These are phyloP conservation scores for Oasisia sp. DNA, from an alignment of 2,888 invertebrate genomes.

Conservation along the genomic window DNA sequence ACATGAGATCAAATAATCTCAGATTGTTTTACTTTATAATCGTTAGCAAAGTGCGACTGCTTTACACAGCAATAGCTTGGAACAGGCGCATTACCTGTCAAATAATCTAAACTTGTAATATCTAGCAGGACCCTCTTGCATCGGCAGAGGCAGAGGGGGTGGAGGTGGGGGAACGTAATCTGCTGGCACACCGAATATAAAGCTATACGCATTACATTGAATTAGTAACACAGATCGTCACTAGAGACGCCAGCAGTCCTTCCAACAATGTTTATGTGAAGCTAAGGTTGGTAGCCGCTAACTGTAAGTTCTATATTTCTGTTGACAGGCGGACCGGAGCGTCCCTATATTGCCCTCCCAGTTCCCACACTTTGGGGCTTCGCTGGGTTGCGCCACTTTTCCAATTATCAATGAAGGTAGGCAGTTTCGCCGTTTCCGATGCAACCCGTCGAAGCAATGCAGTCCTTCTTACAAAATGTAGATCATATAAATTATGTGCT, in stretches of 20 bases:
- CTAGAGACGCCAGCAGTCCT: neutral
- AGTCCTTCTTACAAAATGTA: neutral
- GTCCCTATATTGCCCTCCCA: neutral
- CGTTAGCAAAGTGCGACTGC: neutral
- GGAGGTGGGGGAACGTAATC: too few relatives aligned
- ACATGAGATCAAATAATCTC: neutral
- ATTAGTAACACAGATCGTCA: too few relatives aligned
- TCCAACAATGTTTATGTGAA: neutral
- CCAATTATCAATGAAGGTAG: neutral
- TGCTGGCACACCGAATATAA: too few relatives aligned
- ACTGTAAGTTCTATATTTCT: neutral
- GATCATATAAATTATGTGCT: neutral
- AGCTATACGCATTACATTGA: too few relatives aligned
- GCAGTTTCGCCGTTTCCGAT: neutral
- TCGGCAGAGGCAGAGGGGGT: too few relatives aligned
- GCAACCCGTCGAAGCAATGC: neutral
- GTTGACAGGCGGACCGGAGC: constrained; percentile 4
- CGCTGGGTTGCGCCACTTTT: neutral
- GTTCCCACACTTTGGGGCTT: neutral
- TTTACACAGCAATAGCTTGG: neutral
- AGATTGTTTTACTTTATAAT: neutral
- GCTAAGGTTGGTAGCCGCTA: neutral
- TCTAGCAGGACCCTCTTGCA: too few relatives aligned
- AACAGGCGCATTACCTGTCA: too few relatives aligned
- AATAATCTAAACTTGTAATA: too few relatives aligned